phyloP scores from a whole-genome alignment of 2,888 invertebrate genomes.

The Watsonalla binaria region DNA sequence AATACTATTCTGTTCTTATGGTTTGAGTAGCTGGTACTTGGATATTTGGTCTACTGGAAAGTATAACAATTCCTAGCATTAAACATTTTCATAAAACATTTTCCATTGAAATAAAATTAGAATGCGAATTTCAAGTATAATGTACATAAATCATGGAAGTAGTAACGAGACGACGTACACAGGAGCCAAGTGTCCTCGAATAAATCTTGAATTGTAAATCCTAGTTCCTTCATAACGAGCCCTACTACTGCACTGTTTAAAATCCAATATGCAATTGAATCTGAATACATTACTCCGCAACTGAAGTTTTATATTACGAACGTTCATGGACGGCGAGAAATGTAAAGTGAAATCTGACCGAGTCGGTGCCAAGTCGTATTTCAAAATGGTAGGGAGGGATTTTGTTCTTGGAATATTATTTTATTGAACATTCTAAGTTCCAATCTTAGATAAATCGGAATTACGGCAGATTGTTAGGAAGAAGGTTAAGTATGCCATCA shows the following conservation, averaged over 20 bases:
- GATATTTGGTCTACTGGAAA: no score
- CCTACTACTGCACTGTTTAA: slow-evolving; percentile 19
- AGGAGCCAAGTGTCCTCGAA: slow-evolving; percentile 20
- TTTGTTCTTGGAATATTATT: background rate
- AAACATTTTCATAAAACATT: no score
- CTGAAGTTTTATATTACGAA: slow-evolving; percentile 32
- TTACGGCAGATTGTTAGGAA: no score
- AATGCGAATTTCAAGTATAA: background rate
- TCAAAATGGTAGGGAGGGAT: slow-evolving; percentile 4
- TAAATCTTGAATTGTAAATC: slow-evolving; percentile 34
- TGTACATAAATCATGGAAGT: slow-evolving; percentile 8
- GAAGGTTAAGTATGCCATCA: no score
- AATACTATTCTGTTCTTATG: no score
- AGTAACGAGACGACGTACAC: slow-evolving; percentile 21
- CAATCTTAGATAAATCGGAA: no score
- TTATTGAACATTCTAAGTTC: background rate
- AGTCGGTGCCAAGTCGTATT: slow-evolving; percentile 23
- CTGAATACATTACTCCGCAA: slow-evolving; percentile 42
- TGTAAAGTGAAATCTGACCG: slow-evolving; percentile 31
- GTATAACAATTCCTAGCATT: no score
- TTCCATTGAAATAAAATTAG: no score
- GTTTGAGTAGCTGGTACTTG: no score
- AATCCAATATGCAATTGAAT: slow-evolving; percentile 39
- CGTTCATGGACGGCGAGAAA: slow-evolving; percentile 27
- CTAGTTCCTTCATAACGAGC: slow-evolving; percentile 20